Evolutionary conservation across 1,140 invertebrate genomes (phyloP), one percentile per base, ranked within the genome.

Genomic region (Drosophila busckii): DNA sequence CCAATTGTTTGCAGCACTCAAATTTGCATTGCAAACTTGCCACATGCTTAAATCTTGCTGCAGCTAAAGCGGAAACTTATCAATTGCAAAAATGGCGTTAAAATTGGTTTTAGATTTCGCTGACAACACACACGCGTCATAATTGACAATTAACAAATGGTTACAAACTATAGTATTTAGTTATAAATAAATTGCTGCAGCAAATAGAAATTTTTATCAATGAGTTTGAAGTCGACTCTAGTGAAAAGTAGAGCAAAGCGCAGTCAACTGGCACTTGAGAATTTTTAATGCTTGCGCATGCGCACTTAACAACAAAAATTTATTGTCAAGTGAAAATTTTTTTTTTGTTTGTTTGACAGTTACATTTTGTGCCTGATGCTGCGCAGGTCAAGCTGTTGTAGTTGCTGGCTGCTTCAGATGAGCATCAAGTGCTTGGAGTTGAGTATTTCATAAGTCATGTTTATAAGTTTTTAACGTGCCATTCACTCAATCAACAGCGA

Each of bases 371-470:
- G 44, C 12, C 9, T 4, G 8, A 3, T 7, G 50, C 3, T 45
- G 53, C 29, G 23, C 42, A 31, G 44, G 53, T 26, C 66, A 54
- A 76, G 69, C 58, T 40, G 45, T 26, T 22, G 45, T 16, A 44
- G 32, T 26, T 68, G 48, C 31, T 45, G 46, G 62, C 38, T 63
- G 53, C 67, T 80, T 71, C 41, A 63, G 35, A 9, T 26, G 50
- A 17, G 13, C 23, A 20, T 13, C 35, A 49, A 62, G 61, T 58
- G 54, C 48, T 59, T 82, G 41, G 70, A 82, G n/a, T n/a, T n/a
- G n/a, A n/a, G 75, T 75, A 82, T 82, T 75, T 82, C 75, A 67
- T 82, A 80, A 80, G 75, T 80, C 75, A 78, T 78, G 73, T 78
- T 78, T 78, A 73, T 78, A 64, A 73, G 73, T 82, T 78, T n/a